Evolutionary conservation across 37 sponge, comb jelly and placozoan genomes (phyloP).

Genomic region (Geodia barretti): DNA sequence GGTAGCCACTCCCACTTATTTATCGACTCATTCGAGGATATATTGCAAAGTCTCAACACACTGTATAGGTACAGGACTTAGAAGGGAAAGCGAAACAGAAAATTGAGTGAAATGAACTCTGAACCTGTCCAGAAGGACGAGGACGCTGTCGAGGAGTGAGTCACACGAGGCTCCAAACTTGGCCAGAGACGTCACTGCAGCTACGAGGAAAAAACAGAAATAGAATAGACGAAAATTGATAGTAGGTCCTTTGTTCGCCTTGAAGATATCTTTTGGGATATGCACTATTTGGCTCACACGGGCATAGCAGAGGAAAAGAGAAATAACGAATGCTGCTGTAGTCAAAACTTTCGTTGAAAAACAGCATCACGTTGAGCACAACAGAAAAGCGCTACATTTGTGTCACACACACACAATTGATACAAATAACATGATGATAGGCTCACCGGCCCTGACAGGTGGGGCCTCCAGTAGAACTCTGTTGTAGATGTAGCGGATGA

Average conservation of each 20-base stretch:
- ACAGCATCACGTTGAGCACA: too few species aligned
- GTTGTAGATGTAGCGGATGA: constrained; percentile 96
- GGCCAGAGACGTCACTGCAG: constrained; percentile 92
- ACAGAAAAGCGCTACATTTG: not conserved
- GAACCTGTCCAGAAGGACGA: constrained; percentile 57
- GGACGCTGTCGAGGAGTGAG: constrained; percentile 53
- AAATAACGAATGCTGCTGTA: too few species aligned
- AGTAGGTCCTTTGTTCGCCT: too few species aligned
- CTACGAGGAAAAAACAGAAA: constrained; percentile 16
- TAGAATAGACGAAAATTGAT: too few species aligned
- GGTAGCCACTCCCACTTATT: too few species aligned
- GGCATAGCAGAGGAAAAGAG: too few species aligned
- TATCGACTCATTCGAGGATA: too few species aligned
- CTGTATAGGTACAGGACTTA: not conserved
- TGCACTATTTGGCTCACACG: too few species aligned
- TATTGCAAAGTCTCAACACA: too few species aligned
- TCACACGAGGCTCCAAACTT: constrained; percentile 94
- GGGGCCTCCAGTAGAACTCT: constrained; percentile 89
- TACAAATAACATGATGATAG: constrained; percentile 1
- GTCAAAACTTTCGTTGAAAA: too few species aligned
- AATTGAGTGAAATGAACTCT: not conserved
- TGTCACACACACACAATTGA: not conserved
- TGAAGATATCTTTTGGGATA: too few species aligned
- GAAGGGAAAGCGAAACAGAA: not conserved
- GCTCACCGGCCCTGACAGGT: constrained; percentile 81